A percentile compares a stretch with the other conserved stretches of the same genome.
These are phyloP conservation scores for Heliornis fulica DNA, from an alignment of 2,113 vertebrate genomes.

Conservation along the genomic window DNA sequence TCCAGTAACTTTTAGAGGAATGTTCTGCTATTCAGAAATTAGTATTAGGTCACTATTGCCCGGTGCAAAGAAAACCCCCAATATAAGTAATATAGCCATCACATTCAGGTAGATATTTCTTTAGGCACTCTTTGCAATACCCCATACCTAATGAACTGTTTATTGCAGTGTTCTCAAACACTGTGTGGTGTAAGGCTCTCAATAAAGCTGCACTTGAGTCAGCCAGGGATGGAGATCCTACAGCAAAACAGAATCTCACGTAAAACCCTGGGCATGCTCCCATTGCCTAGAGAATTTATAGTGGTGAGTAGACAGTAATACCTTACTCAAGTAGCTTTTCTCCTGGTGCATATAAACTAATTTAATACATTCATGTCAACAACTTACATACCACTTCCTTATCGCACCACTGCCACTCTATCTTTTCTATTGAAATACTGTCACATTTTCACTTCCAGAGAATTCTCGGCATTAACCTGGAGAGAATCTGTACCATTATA, in stretches of 20 bases:
- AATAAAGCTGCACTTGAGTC: neutral
- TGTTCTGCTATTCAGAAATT: neutral
- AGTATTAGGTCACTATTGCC: neutral
- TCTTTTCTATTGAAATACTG: slow-evolving; percentile 8
- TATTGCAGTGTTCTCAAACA: neutral
- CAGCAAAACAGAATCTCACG: neutral
- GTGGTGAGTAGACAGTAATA: neutral
- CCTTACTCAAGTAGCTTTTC: slow-evolving; percentile 29
- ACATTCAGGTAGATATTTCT: neutral
- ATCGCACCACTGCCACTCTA: neutral
- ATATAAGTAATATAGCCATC: fast-evolving
- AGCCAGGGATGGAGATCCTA: neutral
- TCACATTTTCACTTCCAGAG: neutral
- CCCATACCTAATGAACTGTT: neutral
- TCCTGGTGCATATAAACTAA: slow-evolving; percentile 34
- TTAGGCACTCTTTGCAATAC: neutral
- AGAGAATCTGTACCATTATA: neutral
- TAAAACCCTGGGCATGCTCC: neutral
- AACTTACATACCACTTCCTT: neutral
- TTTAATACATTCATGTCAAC: slow-evolving; percentile 40
- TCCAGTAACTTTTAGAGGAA: neutral
- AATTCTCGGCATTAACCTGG: neutral
- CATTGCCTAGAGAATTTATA: slow-evolving; percentile 4
- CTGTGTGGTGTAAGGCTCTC: neutral
- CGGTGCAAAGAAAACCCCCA: neutral